These are phyloP conservation scores for Excalfactoria chinensis DNA, from an alignment of 2,113 vertebrate species.

Conservation along the genomic window DNA sequence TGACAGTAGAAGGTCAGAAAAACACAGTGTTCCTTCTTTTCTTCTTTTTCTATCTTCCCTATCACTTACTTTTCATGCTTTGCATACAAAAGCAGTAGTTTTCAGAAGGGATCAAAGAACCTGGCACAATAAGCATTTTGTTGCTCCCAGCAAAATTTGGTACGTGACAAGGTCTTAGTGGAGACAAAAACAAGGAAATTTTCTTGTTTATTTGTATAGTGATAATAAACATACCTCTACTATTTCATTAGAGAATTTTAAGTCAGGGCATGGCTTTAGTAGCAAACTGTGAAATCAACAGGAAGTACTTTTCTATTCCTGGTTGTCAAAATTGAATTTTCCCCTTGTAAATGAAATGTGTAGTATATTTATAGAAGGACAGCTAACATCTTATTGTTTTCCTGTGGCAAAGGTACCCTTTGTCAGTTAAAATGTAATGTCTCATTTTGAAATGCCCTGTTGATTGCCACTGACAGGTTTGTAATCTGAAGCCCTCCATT, in stretches of 20 bases:
- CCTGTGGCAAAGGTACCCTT: background rate
- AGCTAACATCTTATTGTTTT: slow-evolving; percentile 1
- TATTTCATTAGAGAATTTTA: slow-evolving; percentile 35
- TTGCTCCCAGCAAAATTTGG: slow-evolving; percentile 30
- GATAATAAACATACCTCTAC: slow-evolving; percentile 6
- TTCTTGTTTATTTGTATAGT: slow-evolving; percentile 21
- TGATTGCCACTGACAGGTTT: background rate
- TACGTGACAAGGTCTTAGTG: background rate
- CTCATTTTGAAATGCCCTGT: slow-evolving; percentile 11
- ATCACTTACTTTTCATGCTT: slow-evolving; percentile 41
- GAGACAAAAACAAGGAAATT: slow-evolving; percentile 57
- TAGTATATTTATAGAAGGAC: background rate
- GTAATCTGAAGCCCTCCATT: background rate
- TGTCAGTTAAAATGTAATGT: background rate
- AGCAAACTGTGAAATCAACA: background rate
- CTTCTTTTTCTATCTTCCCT: background rate
- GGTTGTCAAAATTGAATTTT: background rate
- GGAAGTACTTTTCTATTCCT: slow-evolving; percentile 19
- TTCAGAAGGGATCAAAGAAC: slow-evolving; percentile 47
- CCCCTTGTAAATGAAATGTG: background rate
- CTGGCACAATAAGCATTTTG: slow-evolving; percentile 24
- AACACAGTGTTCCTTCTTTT: background rate
- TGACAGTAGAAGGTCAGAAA: background rate
- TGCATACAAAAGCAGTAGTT: background rate
- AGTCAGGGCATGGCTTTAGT: background rate